phyloP scores from a whole-genome alignment of 1,140 invertebrate genomes.

The Caenorhabditis latens region DNA sequence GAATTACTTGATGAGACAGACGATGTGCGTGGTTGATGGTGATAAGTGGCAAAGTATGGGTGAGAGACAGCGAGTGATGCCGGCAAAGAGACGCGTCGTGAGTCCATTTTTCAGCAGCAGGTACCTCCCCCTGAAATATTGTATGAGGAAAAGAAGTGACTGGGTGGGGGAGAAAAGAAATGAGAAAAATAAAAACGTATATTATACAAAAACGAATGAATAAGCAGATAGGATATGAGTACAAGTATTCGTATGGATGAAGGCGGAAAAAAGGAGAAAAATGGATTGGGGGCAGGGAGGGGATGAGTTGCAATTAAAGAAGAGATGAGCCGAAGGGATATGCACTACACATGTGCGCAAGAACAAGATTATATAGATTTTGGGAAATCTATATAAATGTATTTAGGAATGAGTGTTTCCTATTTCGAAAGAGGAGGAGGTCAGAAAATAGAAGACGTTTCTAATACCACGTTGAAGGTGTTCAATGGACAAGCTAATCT shows the following conservation, averaged over 20 bases:
- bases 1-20: constrained; percentile 37
- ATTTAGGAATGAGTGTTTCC: neutral
- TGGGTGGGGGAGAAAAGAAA: neutral
- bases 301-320: constrained; percentile 50
- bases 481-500: constrained; percentile 6
- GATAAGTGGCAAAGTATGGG: constrained; percentile 51
- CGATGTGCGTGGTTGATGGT: constrained; percentile 43
- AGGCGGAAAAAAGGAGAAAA: neutral
- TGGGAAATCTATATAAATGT: neutral
- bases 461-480: neutral
- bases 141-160: neutral
- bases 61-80: constrained; percentile 50
- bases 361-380: constrained; percentile 11
- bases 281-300: neutral
- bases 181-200: constrained; percentile 7
- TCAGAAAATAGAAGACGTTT: no score
- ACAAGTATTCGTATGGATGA: constrained; percentile 5
- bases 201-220: neutral
- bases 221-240: neutral
- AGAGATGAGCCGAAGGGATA: constrained; percentile 18
- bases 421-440: neutral
- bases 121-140: constrained; percentile 1
- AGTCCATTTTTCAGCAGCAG: constrained; percentile 32
- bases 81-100: constrained; percentile 44
- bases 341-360: neutral